Base-by-base conservation (phyloP, 2,888 invertebrate species). In the Luperina nickerlii region DNA sequence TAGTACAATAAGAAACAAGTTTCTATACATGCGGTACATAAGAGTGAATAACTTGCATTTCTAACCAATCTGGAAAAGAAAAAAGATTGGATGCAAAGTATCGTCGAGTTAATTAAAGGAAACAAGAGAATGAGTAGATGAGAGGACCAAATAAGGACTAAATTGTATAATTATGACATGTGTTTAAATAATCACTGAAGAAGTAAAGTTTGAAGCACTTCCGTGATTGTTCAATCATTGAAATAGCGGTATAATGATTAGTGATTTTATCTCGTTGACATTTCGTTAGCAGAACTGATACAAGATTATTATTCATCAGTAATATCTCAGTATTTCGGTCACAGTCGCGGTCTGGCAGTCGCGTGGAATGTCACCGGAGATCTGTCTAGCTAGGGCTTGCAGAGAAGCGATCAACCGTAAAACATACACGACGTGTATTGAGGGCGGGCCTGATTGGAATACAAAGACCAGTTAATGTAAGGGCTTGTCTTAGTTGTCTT, bases 301-400 rank as follows among this genome's bases (percentile, higher is more conserved):
- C 48, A 57, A 72, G 60, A 72, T 81, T 76, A 85, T 82, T 77
- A 74, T 81, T 77, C 68, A 68, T 84, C 67, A 72, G 65, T 72
- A 71, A 70, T 74, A 72, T 72, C 57, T 68, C 4, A 74, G 73
- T 83, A 80, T 78, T 79, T 88, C 74, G 78, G 82, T 81, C 79
- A 73, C 60, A 66, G 86, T 82, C 70, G 86, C 77, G 87, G 87
- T 86, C 83, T 78, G 71, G 27, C 68, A 79, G 71, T 18, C 24
- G 18, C 7, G 48, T 24, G 83, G 89, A 88, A 88, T 89, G 87
- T 77, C 78, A 51, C 65, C 57, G 63, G 77, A 76, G 86, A 76
- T 86, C 72, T 85, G 77, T 80, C 60, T 72, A 67, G 79, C 60
- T 72, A 67, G 79, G 80, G 80, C 74, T 69, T 65, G 76, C 60